Evolutionary conservation across 2,797 vertebrate species (phyloP), one percentile per base, ranked within the genome.

Genomic region (Sphenodon punctatus): DNA sequence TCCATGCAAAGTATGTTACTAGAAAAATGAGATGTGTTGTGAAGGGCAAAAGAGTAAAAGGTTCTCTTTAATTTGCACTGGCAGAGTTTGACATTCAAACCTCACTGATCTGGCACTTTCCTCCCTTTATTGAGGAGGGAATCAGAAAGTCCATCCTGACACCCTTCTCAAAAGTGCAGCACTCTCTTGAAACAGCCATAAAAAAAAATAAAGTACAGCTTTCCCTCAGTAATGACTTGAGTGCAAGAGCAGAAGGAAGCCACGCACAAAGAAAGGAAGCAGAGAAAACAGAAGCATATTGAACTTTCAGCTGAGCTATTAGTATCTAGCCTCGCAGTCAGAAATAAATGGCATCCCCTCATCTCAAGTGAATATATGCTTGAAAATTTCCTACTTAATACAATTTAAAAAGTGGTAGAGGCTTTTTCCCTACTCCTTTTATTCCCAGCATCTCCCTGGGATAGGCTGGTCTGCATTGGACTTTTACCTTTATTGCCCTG

Each of bases 341-440:
- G 68, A 42, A 68, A 23, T 53, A 67, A 34, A 4, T 4, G 63
- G 7, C 6, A 0, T 0, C 53, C 42, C 25, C 61, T 8, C 6
- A 17, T 48, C 51, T 48, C 0, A 1, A 8, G 4, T 27, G 9
- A 2, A 13, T 6, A 6, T 32, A 9, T 8, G 43, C 46, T 22
- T 42, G 56, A 49, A 39, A 46, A 15, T 7, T 41, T 41, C 51
- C 63, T 78, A 48, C 36, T 72, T 36, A n/a, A n/a, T n/a, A n/a
- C n/a, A n/a, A n/a, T n/a, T n/a, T n/a, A n/a, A n/a, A n/a, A n/a
- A n/a, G n/a, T n/a, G n/a, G n/a, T n/a, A n/a, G n/a, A n/a, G n/a
- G 17, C 10, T 64, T 60, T 13, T 7, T 66, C 27, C 32, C 38
- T n/a, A n/a, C 66, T 25, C 0, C 0, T n/a, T n/a, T n/a, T n/a